These are phyloP conservation scores for Macrophya alboannulata DNA, from an alignment of 2,888 invertebrate genomes.

Conservation along the genomic window DNA sequence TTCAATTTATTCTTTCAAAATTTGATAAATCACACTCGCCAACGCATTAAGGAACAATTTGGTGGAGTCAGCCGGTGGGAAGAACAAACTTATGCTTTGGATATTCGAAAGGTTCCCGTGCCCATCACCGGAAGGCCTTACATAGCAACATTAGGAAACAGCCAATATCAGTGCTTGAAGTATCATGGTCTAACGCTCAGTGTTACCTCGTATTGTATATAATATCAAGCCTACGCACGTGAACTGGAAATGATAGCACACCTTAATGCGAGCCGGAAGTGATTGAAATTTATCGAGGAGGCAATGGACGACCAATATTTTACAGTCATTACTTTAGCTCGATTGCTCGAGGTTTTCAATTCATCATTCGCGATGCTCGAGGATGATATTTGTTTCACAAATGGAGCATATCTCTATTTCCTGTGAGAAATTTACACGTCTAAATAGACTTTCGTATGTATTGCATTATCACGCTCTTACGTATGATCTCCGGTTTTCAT, in stretches of 20 bases:
- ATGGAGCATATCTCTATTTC: background rate
- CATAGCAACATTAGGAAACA: constrained; percentile 71
- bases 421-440: background rate
- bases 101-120: constrained; percentile 79
- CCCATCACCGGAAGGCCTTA: constrained; percentile 81
- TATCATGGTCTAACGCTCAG: background rate
- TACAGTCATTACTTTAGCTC: background rate
- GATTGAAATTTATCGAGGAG: background rate
- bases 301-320: background rate
- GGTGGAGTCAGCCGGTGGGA: constrained; percentile 82
- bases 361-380: background rate
- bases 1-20: constrained; percentile 21
- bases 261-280: background rate
- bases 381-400: background rate
- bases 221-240: background rate
- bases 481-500: background rate
- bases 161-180: constrained; percentile 19
- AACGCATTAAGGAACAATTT: constrained; percentile 85
- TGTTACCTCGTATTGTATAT: background rate
- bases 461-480: background rate
- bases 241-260: background rate
- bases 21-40: constrained; percentile 78
- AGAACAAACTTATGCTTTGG: constrained; percentile 75
- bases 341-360: background rate
- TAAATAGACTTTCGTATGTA: background rate